Conservation (phyloP, 2,113 vertebrate species). For the Dicentrarchus labrax region DNA sequence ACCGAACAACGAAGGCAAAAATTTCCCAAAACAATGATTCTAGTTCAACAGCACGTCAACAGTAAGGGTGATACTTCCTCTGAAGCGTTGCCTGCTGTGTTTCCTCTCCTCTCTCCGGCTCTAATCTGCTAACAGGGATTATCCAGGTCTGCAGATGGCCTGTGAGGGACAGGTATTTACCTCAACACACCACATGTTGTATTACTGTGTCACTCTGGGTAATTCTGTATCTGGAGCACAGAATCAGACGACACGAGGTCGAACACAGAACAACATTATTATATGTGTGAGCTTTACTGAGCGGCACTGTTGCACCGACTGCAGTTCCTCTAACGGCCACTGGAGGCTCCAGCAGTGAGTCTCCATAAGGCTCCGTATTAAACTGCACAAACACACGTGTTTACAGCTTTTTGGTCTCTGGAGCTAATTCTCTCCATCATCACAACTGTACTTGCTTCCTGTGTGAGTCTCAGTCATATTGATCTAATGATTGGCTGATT, state of each 20-base stretch:
- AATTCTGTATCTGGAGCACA: slow-evolving; percentile 9
- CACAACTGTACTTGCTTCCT: too few relatives aligned
- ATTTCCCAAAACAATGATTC: background rate
- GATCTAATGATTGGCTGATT: background rate
- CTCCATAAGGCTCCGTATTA: too few relatives aligned
- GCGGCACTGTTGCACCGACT: too few relatives aligned
- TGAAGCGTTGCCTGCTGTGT: slow-evolving; percentile 10
- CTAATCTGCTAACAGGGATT: slow-evolving; percentile 79
- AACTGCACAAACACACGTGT: too few relatives aligned
- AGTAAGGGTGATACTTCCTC: background rate
- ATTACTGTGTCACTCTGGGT: slow-evolving; percentile 21
- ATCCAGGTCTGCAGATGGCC: slow-evolving; percentile 81
- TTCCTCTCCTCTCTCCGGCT: slow-evolving; percentile 34
- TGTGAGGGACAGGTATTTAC: slow-evolving; percentile 62
- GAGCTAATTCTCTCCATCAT: too few relatives aligned
- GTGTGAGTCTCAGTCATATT: background rate
- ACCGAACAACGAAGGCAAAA: background rate
- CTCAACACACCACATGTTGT: slow-evolving; percentile 49
- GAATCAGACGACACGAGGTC: slow-evolving; percentile 31
- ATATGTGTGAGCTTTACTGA: too few relatives aligned
- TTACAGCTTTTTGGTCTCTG: too few relatives aligned
- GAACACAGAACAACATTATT: background rate
- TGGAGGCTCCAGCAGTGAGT: too few relatives aligned
- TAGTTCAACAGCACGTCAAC: background rate
- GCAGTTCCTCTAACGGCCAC: too few relatives aligned